Conservation (phyloP, 2,888 invertebrate species). For the Diadegma fenestrale region DNA sequence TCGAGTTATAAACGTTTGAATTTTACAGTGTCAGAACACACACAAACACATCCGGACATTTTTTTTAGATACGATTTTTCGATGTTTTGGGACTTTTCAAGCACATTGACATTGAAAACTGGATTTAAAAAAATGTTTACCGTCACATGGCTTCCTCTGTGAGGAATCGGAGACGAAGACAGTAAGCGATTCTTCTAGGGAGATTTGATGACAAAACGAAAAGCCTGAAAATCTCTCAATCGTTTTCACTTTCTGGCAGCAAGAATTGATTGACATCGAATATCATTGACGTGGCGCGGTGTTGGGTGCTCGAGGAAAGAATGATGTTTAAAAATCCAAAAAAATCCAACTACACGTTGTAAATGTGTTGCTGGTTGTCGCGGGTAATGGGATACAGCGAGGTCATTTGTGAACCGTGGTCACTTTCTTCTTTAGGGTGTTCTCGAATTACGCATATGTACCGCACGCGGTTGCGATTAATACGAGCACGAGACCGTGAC, state of each 20-base stretch:
- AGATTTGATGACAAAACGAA: no score
- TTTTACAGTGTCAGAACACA: no score
- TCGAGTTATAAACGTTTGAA: no score
- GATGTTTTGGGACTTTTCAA: no score
- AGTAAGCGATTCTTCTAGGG: no score
- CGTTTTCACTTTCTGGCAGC: neutral
- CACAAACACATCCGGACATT: no score
- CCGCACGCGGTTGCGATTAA: conserved; percentile 20
- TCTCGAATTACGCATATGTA: conserved; percentile 54
- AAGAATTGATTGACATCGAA: neutral
- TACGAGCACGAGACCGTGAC: conserved; percentile 59
- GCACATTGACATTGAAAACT: no score
- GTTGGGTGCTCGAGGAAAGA: neutral
- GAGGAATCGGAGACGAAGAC: no score
- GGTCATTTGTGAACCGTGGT: conserved; percentile 56
- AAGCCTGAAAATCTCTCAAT: neutral
- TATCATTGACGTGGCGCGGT: no score
- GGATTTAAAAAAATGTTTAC: no score
- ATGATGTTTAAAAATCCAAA: neutral
- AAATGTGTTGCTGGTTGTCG: neutral
- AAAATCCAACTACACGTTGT: neutral
- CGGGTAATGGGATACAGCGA: conserved; percentile 61
- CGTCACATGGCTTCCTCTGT: no score
- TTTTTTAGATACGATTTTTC: no score
- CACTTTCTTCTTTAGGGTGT: conserved; percentile 60